These are phyloP conservation scores for Hippocampus guttulatus DNA, from an alignment of 2,113 vertebrate species.

Conservation along the genomic window DNA sequence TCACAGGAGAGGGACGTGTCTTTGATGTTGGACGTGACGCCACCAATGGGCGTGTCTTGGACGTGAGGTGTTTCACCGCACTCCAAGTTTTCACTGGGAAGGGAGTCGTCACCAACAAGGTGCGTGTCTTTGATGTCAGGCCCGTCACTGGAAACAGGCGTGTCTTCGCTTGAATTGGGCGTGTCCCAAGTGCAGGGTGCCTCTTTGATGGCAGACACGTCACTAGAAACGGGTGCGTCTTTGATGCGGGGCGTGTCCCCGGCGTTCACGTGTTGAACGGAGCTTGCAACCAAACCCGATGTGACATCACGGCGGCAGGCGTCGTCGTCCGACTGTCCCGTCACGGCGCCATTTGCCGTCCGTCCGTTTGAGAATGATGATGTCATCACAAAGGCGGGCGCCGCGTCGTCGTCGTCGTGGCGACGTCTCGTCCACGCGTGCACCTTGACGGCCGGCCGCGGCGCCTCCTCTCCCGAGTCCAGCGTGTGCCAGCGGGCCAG, in stretches of 20 bases:
- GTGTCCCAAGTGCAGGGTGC: too few species aligned
- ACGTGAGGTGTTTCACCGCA: not conserved
- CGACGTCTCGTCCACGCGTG: not conserved
- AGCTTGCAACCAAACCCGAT: not conserved
- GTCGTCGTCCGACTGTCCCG: not conserved
- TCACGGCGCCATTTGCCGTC: not conserved
- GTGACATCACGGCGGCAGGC: not conserved
- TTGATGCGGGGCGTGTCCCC: not conserved
- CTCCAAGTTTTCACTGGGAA: too few species aligned
- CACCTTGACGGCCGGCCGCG: not conserved
- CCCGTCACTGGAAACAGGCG: not conserved
- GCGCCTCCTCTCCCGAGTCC: conserved; percentile 31
- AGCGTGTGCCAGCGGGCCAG: conserved; percentile 75
- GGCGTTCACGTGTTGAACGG: not conserved
- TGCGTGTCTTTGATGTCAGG: not conserved
- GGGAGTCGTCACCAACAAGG: too few species aligned
- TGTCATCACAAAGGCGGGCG: not conserved
- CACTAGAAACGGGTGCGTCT: not conserved
- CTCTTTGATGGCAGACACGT: not conserved
- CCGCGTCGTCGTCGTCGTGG: too few species aligned
- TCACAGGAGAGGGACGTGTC: not conserved
- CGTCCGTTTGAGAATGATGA: not conserved
- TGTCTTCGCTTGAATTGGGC: not conserved
- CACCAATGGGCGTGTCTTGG: not conserved
- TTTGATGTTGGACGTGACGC: not conserved